Evolutionary conservation across 35 echinoderm and acorn worm species (phyloP), one percentile per base, ranked within the genome.

Genomic region (Ophiothrix spiculata): DNA sequence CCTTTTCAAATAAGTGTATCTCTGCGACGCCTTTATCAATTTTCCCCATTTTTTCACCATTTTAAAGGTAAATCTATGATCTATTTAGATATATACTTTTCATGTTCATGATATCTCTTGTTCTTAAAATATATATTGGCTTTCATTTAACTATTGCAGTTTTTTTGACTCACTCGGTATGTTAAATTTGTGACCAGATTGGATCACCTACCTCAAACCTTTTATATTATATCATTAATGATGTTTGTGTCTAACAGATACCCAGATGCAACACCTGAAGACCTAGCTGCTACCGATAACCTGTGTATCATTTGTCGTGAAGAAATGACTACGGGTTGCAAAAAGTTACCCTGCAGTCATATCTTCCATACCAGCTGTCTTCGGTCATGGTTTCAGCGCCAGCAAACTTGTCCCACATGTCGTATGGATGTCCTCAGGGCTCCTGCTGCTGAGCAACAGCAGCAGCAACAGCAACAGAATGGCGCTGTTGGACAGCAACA

Each of bases 271-370:
- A 99, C 96, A 3, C 54, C 91, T 12, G 96, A 99, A 54, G 96
- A 99, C 76, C 92, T 99, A 6, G 79, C 92, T 35, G 56, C 86
- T 34, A 87, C 89, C 10, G 96, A 99, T 69, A 99, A 94, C 63
- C 86, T 99, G 40, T 99, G 96, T 83, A 99, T 99, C 78, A 99
- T 99, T 64, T 99, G 96, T 64, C 77, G 96, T 32, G 96, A 99
- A 73, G 96, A 99, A 69, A 99, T 99, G 96, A 86, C 85, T 14
- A 90, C 95, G 35, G 89, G 80, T 56, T 99, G 96, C 41, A 99
- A 99, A 89, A 99, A 99, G 78, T 92, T 99, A 25, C 96, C 96
- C 10, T 99, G 96, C 64, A 92, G 89, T 40, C 96, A 99, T 82
- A 99, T 99, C 81, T 99, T 99, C 80, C 96, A 99, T 82, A 99